These are phyloP conservation scores for Platorchestia sp. DNA, from an alignment of 1,140 invertebrate genomes.

Conservation along the genomic window DNA sequence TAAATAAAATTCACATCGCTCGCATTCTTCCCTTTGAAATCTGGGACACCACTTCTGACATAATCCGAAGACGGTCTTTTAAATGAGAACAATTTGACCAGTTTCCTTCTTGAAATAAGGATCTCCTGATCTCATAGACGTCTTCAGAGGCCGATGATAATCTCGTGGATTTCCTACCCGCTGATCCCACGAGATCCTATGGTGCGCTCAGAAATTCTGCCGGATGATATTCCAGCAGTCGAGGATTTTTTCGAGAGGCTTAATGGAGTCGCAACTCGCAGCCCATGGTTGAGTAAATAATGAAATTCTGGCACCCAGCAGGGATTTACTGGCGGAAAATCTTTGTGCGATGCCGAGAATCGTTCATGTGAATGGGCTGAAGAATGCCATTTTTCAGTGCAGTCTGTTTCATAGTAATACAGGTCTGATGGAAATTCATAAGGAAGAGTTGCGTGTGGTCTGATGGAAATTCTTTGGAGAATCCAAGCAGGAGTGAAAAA, in stretches of 20 bases:
- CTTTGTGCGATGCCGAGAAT: not conserved
- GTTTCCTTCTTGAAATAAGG: not conserved
- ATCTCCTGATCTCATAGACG: not conserved
- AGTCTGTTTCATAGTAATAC: not conserved
- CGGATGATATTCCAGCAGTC: not conserved
- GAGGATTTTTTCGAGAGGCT: not conserved
- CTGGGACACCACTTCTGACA: not conserved
- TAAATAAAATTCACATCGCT: not conserved
- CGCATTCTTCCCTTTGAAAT: not conserved
- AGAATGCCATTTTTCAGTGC: not conserved
- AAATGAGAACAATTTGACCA: slow-evolving; percentile 1
- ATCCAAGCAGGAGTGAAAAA: not conserved
- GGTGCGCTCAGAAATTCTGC: not conserved
- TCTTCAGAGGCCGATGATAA: not conserved
- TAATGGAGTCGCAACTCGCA: slow-evolving; percentile 6
- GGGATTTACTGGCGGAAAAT: not conserved
- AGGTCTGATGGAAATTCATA: not conserved
- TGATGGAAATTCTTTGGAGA: not conserved
- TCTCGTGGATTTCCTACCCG: not conserved
- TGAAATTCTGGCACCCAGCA: slow-evolving; percentile 6
- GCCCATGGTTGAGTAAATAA: not conserved
- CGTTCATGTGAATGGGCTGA: not conserved
- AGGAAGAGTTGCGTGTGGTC: not conserved
- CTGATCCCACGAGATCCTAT: not conserved
- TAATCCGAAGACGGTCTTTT: not conserved